Evolutionary conservation across 1,140 invertebrate genomes (phyloP), one percentile per base, ranked within the genome.

Genomic region (Meloidogyne chitwoodi): DNA sequence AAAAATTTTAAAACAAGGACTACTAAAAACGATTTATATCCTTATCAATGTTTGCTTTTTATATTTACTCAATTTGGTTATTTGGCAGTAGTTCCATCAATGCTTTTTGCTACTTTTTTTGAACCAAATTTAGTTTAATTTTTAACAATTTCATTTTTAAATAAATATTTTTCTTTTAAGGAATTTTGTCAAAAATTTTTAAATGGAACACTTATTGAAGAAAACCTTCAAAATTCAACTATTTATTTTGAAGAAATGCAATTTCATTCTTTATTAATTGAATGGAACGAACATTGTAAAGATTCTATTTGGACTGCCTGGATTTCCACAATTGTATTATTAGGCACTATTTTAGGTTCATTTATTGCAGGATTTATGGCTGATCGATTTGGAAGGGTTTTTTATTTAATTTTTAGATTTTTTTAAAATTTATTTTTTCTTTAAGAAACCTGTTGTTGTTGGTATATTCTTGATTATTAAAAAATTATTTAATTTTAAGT

Each of bases 11-110:
- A 56, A n/a, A 41, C 11, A 41, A 56, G 4, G 1, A 44, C 16
- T 44, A 38, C 3, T 31, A 64, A 64, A 64, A 67, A 4, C 16
- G 79, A 76, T 29, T 84, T 78, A 24, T 63, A 71, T 26, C 41
- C 24, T 29, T 84, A 84, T 71, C 75, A 85, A 68, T 67, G 79
- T 0, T 29, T 71, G 19, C 74, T 85, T 19, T 76, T 87, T 24
- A n/a, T 85, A 10, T 44, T 84, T 69, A 85, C 85, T 12, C 84
- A 85, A 79, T 34, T 77, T 38, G 83, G 81, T 14, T 85, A 85
- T 66, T 67, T 86, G 41, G 82, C 83, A 0, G 78, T 86, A 2
- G 80, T 81, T 22, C 80, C 77, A 12, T 71, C 72, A 11, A 81
- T 85, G 74, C 70, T 85, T 22, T 79, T 73, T 0, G 83, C 84